Evolutionary conservation across 1,140 invertebrate genomes (phyloP), one percentile per base, ranked within the genome.

Genomic region (Patella vulgata): DNA sequence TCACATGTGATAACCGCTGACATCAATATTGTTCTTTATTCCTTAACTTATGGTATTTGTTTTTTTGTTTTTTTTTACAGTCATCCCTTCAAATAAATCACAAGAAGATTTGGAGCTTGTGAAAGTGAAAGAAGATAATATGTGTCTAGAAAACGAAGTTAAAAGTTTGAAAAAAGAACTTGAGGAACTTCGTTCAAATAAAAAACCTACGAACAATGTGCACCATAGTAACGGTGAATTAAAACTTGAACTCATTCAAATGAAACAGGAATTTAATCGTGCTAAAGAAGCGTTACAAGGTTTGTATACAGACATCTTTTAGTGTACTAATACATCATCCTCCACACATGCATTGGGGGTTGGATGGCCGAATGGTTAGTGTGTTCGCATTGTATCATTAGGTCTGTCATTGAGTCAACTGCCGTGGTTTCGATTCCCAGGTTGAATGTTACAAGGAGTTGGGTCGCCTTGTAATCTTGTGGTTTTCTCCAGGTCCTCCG

Each of bases 81-180:
- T 25, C 23, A 25, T 23, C 3, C 50, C 63, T 0, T 30, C 56
- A 43, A 57, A 68, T 19, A 73, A 68, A 50, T 42, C 51, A 6
- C 62, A 73, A 48, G 69, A 71, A 47, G 70, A 73, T 31, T 71
- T 78, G 60, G 74, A 78, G 48, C 47, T 75, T 33, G 60, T 63
- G 4, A 53, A 70, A 30, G 30, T 81, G 43, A 63, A 60, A 27
- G 64, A 68, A 25, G 77, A 84, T 48, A 82, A 78, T 60, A 66
- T 68, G n/a, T 72, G 77, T 30, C 79, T 92, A 6, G 86, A 89
- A 44, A 74, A 88, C 55, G 89, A 91, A 71, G 91, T 92, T 68
- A 88, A 90, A 64, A 85, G 87, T 53, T 81, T 92, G n/a, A 88
- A 88, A 52, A 86, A 87, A 28, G 90, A 92, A 76, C 84, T 91